Percentiles rank a stretch among this genome's conserved stretches.
These are phyloP conservation scores for Macquaria ambigua DNA, from an alignment of 2,113 vertebrate species.

Conservation along the genomic window DNA sequence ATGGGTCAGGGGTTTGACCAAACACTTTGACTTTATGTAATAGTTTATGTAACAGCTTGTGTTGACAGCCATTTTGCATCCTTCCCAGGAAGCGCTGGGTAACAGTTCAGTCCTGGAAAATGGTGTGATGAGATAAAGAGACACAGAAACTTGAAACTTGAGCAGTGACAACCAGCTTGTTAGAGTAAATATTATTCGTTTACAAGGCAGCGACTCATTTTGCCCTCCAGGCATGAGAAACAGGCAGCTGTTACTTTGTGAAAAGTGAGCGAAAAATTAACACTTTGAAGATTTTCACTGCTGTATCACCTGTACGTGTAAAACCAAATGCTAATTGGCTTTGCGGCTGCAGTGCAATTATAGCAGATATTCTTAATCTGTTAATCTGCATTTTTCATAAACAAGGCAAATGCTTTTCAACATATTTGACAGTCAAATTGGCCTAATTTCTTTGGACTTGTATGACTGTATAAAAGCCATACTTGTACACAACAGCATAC, in stretches of 20 bases:
- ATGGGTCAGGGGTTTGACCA: constrained; percentile 41
- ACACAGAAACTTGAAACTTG: not conserved
- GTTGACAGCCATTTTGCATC: constrained; percentile 38
- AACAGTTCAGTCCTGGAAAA: not conserved
- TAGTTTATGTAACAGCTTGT: constrained; percentile 58
- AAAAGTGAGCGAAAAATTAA: not conserved
- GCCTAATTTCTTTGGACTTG: not conserved
- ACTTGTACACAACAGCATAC: not conserved
- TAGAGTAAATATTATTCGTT: not conserved
- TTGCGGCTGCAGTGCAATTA: not conserved
- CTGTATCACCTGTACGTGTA: not conserved
- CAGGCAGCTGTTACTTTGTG: constrained; percentile 5
- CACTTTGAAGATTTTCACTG: not conserved
- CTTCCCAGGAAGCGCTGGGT: not conserved
- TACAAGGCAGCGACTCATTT: not conserved
- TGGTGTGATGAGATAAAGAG: not conserved
- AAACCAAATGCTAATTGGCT: not conserved
- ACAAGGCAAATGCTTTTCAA: not conserved
- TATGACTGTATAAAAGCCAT: not conserved
- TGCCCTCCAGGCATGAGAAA: not conserved
- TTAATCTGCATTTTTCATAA: not conserved
- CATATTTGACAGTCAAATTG: not conserved
- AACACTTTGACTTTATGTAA: constrained; percentile 61
- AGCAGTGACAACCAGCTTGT: not conserved
- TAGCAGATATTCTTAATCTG: not conserved